Conservation (phyloP, 2,113 vertebrate species). For the Orthonyx spaldingii region DNA sequence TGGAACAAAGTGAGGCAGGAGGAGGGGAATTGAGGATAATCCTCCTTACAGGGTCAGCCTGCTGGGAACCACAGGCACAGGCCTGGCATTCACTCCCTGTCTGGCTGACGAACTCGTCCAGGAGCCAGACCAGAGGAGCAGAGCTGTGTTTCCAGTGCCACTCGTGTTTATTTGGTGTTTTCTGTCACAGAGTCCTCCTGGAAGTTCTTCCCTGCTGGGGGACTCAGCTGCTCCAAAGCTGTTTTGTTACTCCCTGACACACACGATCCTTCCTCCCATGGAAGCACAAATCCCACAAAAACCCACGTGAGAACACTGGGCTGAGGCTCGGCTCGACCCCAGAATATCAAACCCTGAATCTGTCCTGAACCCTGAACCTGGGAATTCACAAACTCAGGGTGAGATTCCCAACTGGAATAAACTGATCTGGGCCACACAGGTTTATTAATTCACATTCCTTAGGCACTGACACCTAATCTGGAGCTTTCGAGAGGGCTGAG, state of each 20-base stretch:
- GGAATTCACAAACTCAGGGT: background rate
- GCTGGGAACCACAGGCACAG: background rate
- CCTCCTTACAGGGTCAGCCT: background rate
- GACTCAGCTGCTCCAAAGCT: background rate
- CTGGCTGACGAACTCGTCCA: background rate
- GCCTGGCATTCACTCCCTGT: background rate
- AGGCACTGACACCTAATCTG: background rate
- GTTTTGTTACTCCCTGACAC: background rate
- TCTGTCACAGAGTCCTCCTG: background rate
- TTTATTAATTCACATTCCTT: background rate
- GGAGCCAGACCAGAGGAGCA: background rate
- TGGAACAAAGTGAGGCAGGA: background rate
- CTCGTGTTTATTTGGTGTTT: fast-evolving
- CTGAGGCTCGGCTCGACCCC: background rate
- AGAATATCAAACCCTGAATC: background rate
- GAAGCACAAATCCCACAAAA: background rate
- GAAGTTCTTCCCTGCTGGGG: background rate
- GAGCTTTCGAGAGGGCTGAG: background rate
- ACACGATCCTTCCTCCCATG: background rate
- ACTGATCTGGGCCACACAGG: background rate
- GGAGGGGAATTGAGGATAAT: background rate
- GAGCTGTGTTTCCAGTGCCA: background rate
- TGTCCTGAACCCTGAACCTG: background rate
- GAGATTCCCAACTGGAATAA: background rate
- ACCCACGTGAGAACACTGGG: fast-evolving